Percentiles rank a stretch among this genome's conserved stretches.
Evolutionary conservation across 2,113 vertebrate genomes (phyloP).

Genomic region (Alexandromys fortis): DNA sequence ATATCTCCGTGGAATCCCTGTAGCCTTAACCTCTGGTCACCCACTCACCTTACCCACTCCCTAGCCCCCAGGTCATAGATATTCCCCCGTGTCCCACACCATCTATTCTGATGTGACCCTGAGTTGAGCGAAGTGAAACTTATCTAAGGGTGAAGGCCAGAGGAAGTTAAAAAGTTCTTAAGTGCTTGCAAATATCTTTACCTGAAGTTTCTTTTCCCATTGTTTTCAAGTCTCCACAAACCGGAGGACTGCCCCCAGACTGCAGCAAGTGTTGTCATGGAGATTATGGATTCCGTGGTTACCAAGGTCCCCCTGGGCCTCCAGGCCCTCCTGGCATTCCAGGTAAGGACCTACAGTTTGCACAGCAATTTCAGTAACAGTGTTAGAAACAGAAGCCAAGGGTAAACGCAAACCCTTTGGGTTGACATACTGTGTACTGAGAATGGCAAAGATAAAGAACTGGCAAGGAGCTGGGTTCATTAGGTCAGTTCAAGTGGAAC

Average conservation of each 20-base stretch:
- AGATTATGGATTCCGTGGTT: conserved; percentile 88
- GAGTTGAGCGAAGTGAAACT: not conserved
- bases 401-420: not conserved
- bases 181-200: not conserved
- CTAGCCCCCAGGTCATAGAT: not conserved
- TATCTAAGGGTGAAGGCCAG: not conserved
- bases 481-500: not conserved
- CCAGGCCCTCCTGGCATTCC: conserved; percentile 89
- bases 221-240: conserved; percentile 83
- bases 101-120: conserved; percentile 23
- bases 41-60: not conserved
- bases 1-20: not conserved
- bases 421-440: not conserved
- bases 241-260: conserved; percentile 84
- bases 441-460: not conserved
- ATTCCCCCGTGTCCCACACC: rapidly evolving
- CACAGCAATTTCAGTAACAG: not conserved
- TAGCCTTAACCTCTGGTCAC: not conserved
- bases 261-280: conserved; percentile 89
- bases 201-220: conserved; percentile 58
- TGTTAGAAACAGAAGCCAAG: not conserved
- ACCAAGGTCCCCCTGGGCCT: conserved; percentile 88
- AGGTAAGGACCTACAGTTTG: conserved; percentile 81
- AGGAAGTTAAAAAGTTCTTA: not conserved
- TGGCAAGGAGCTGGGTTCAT: not conserved